Percentiles rank a stretch among this genome's conserved stretches.
Conservation (phyloP, 2,888 invertebrate species). For the Polydrusus cervinus region DNA sequence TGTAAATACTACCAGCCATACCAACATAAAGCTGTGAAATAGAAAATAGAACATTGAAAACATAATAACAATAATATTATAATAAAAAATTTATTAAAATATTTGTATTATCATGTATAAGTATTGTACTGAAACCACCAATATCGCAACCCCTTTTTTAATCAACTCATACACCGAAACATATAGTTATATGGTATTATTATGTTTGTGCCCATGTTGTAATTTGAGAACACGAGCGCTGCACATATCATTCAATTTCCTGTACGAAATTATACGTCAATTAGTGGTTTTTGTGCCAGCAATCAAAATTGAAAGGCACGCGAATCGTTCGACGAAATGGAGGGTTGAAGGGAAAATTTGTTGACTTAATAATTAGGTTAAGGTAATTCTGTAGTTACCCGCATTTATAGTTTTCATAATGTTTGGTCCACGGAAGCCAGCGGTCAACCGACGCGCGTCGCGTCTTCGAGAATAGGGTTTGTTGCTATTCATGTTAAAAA, state of each 20-base stretch:
- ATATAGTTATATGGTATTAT: conserved; percentile 11
- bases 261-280: conserved; percentile 33
- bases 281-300: conserved; percentile 36
- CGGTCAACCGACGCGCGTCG: too few relatives aligned
- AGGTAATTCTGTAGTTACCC: too few relatives aligned
- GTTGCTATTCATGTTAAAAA: too few relatives aligned
- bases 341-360: conserved; percentile 21
- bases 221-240: conserved; percentile 29
- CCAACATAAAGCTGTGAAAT: too few relatives aligned
- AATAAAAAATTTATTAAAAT: too few relatives aligned
- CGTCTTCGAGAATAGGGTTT: too few relatives aligned
- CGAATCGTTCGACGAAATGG: conserved; percentile 12
- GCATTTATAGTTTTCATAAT: too few relatives aligned
- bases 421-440: too few relatives aligned
- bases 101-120: too few relatives aligned
- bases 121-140: neutral
- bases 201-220: neutral
- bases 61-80: too few relatives aligned
- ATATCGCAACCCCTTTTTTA: conserved; percentile 2
- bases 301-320: conserved; percentile 39
- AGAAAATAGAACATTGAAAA: too few relatives aligned
- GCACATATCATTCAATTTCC: conserved; percentile 34
- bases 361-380: conserved; percentile 4
- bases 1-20: too few relatives aligned
- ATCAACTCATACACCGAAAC: conserved; percentile 32